Conservation (phyloP, 2,113 vertebrate species). For the Dasyprocta punctata region DNA sequence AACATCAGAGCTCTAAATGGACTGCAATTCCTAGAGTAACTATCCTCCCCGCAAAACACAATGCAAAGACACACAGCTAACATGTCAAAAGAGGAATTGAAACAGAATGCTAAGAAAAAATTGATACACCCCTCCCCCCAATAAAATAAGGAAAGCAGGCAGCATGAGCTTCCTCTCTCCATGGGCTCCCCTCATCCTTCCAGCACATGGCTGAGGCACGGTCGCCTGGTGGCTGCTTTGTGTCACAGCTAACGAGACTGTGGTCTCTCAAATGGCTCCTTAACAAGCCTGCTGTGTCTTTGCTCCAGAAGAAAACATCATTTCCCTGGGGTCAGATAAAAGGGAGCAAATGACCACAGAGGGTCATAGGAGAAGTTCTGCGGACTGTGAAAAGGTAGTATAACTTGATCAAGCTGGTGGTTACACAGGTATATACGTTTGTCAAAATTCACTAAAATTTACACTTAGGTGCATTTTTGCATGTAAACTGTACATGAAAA, state of each 20-base stretch:
- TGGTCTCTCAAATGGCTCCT: not conserved
- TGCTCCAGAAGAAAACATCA: not conserved
- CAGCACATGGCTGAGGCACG: not conserved
- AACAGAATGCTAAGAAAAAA: not conserved
- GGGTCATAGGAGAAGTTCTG: not conserved
- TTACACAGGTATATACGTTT: not conserved
- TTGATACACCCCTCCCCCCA: not conserved
- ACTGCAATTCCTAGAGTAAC: not conserved
- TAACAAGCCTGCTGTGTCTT: not conserved
- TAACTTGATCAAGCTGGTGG: not conserved
- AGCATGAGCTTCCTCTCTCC: not conserved
- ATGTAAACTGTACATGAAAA: conserved; percentile 10
- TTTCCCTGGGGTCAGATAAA: not conserved
- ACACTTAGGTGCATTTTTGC: not conserved
- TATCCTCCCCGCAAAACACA: not conserved
- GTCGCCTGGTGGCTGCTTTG: too few species aligned
- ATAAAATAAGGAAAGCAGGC: not conserved
- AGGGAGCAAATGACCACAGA: not conserved
- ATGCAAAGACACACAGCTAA: not conserved
- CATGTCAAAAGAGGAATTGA: not conserved
- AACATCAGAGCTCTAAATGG: not conserved
- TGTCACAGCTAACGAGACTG: not conserved
- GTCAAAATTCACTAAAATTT: conserved; percentile 43
- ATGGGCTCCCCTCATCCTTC: not conserved
- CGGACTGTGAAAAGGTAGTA: not conserved